These are phyloP conservation scores for Sphinx pinastri DNA, from an alignment of 2,888 invertebrate species.

Conservation along the genomic window DNA sequence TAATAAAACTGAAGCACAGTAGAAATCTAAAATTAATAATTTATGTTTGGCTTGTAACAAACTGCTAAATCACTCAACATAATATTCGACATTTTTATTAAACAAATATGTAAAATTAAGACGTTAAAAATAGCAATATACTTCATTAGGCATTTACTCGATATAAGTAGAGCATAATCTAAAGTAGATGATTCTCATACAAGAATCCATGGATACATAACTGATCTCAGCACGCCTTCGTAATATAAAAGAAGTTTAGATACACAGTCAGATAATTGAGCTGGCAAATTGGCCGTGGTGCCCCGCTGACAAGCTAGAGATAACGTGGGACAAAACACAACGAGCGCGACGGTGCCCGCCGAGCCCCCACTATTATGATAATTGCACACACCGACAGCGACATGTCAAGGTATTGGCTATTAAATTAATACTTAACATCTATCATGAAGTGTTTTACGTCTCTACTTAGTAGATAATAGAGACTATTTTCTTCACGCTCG, in stretches of 20 bases:
- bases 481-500: slow-evolving; percentile 1
- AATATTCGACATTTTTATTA: no score
- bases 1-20: background rate
- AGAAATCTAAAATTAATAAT: no score
- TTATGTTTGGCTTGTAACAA: no score
- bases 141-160: no score
- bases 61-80: no score
- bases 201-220: background rate
- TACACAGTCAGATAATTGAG: slow-evolving; percentile 16
- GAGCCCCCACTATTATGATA: slow-evolving; percentile 33
- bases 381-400: slow-evolving; percentile 30
- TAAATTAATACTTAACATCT: slow-evolving; percentile 25
- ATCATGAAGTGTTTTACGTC: slow-evolving; percentile 4
- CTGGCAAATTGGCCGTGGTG: slow-evolving; percentile 16
- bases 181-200: slow-evolving; percentile 10
- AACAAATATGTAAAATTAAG: no score
- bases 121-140: no score
- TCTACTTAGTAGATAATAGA: background rate
- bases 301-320: slow-evolving; percentile 20
- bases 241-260: slow-evolving; percentile 22
- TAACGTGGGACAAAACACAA: slow-evolving; percentile 18
- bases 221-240: slow-evolving; percentile 12
- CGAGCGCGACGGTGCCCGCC: slow-evolving; percentile 4
- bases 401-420: slow-evolving; percentile 35
- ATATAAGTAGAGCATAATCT: slow-evolving; percentile 4